Conservation (phyloP, 2,113 vertebrate genomes). For the Stigmatopora nigra region DNA sequence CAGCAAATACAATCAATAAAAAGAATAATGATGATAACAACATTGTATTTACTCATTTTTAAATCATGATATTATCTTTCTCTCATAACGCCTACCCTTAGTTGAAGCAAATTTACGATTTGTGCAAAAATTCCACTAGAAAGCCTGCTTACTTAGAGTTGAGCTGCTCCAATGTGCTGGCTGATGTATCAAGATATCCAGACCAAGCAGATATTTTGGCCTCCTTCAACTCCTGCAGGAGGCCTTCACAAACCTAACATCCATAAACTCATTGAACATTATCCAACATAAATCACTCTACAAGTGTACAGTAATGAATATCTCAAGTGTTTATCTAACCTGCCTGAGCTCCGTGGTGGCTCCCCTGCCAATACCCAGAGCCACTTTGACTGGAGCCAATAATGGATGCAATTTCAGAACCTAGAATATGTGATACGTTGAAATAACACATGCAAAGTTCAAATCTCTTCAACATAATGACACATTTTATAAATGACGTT, state of each 20-base stretch:
- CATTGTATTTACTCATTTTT: too few species aligned
- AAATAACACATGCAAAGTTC: neutral
- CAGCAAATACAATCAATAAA: too few species aligned
- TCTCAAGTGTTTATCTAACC: slow-evolving; percentile 56
- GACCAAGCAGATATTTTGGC: slow-evolving; percentile 84
- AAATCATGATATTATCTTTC: too few species aligned
- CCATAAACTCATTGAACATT: neutral
- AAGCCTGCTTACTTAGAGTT: slow-evolving; percentile 72
- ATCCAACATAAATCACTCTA: neutral
- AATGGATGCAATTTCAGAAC: slow-evolving; percentile 91
- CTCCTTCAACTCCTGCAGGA: slow-evolving; percentile 80
- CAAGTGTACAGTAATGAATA: neutral
- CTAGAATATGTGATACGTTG: slow-evolving; percentile 54
- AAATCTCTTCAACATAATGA: neutral
- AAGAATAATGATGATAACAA: too few species aligned
- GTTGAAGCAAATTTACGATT: neutral
- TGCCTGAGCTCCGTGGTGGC: slow-evolving; percentile 80
- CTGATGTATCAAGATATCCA: slow-evolving; percentile 80
- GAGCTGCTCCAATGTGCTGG: slow-evolving; percentile 77
- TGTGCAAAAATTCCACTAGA: neutral
- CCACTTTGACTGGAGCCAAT: slow-evolving; percentile 86
- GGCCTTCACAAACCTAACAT: slow-evolving; percentile 82
- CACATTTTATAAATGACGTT: neutral
- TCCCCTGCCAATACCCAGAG: slow-evolving; percentile 81
- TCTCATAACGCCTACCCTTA: too few species aligned